A percentile compares a stretch with the other conserved stretches of the same genome.
Conservation (phyloP, 1,140 invertebrate genomes). For the Hyles vespertilio region DNA sequence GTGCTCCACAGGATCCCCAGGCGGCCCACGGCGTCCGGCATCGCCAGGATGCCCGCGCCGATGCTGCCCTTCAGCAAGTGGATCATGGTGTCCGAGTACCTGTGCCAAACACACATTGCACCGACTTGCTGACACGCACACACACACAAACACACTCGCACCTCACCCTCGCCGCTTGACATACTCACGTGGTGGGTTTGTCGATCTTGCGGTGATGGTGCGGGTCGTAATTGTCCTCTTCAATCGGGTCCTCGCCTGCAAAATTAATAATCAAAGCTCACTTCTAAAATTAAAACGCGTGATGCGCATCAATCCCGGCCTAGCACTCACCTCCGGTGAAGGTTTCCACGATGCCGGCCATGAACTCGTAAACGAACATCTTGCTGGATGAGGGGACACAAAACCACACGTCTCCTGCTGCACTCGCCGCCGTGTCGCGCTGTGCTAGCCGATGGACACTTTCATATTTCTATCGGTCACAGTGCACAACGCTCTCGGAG, state of each 20-base stretch:
- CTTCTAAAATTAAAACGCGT: too few relatives aligned
- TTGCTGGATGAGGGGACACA: background rate
- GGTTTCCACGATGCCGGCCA: conserved; percentile 46
- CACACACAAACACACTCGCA: background rate
- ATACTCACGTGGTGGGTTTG: conserved; percentile 79
- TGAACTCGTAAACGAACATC: conserved; percentile 54
- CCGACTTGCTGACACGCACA: background rate
- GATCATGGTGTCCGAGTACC: conserved; percentile 86
- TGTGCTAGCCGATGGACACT: too few relatives aligned
- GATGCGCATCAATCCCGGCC: too few relatives aligned
- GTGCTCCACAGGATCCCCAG: conserved; percentile 84
- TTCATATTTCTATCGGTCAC: too few relatives aligned
- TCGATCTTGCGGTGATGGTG: conserved; percentile 78
- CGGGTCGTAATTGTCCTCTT: conserved; percentile 33
- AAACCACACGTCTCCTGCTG: too few relatives aligned
- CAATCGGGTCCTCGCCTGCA: conserved; percentile 25
- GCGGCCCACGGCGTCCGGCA: conserved; percentile 90
- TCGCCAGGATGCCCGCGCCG: conserved; percentile 92
- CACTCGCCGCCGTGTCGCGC: too few relatives aligned
- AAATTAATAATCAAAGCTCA: background rate
- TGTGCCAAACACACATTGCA: conserved; percentile 67
- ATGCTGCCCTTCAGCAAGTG: conserved; percentile 91
- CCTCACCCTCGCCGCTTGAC: background rate
- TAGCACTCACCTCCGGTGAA: conserved; percentile 27
- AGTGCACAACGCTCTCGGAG: too few relatives aligned